Percentiles rank a stretch among this genome's conserved stretches.
These are phyloP conservation scores for Lateolabrax maculatus DNA, from an alignment of 2,797 vertebrate species.

Conservation along the genomic window DNA sequence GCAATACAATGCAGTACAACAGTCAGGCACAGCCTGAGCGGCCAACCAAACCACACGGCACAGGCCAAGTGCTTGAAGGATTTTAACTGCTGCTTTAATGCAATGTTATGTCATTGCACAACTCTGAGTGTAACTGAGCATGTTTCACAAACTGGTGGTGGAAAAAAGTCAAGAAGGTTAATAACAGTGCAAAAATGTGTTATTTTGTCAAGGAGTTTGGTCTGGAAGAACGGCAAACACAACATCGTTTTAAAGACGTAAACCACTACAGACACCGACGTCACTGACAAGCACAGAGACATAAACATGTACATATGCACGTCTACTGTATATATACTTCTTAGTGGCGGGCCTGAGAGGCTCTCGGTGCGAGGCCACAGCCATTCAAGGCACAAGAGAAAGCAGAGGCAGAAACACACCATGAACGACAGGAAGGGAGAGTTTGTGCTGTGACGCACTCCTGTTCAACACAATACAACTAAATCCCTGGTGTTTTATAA, in stretches of 20 bases:
- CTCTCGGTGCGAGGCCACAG: conserved; percentile 2
- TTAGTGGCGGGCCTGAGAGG: background rate
- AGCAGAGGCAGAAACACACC: conserved; percentile 37
- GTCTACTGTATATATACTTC: too few species aligned
- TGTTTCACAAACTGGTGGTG: background rate
- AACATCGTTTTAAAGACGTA: background rate
- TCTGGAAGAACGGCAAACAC: background rate
- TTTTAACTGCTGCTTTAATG: conserved; percentile 40
- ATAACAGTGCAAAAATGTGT: background rate
- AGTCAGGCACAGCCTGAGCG: conserved; percentile 28
- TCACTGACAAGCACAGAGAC: background rate
- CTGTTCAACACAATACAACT: conserved; percentile 63
- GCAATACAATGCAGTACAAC: conserved; percentile 62
- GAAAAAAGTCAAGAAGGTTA: background rate
- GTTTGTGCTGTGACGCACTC: conserved; percentile 63
- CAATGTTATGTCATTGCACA: conserved; percentile 37
- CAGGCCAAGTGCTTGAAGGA: conserved; percentile 24
- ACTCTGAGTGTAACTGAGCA: conserved; percentile 5
- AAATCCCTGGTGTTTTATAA: conserved; percentile 61
- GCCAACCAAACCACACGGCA: conserved; percentile 38
- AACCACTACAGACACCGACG: background rate
- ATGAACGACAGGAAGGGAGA: conserved; percentile 72
- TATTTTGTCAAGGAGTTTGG: conserved; percentile 1
- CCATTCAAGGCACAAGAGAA: conserved; percentile 35
- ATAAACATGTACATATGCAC: background rate